Evolutionary conservation across 2,888 invertebrate genomes (phyloP).

Genomic region (Hecatera dysodea): DNA sequence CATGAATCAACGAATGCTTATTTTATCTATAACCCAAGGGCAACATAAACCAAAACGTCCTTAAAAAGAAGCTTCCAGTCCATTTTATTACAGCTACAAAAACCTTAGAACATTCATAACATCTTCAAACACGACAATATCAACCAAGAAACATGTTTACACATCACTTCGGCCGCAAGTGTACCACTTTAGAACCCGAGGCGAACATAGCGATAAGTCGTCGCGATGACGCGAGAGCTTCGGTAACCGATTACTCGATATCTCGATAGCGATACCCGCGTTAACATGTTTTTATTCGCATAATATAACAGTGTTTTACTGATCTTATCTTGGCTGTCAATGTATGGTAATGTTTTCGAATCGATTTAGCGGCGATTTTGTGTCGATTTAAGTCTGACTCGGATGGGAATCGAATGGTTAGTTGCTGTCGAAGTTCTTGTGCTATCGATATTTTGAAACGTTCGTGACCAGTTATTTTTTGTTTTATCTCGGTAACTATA

Average conservation of each 20-base stretch:
- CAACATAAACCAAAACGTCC: not conserved
- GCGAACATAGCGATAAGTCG: conserved; percentile 69
- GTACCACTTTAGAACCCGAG: conserved; percentile 64
- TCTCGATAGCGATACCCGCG: conserved; percentile 61
- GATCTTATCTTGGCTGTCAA: conserved; percentile 55
- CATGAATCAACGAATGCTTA: too few relatives aligned
- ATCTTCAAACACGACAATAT: conserved; percentile 46
- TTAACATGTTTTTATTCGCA: conserved; percentile 62
- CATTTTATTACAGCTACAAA: conserved; percentile 42
- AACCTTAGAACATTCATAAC: conserved; percentile 46
- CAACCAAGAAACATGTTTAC: conserved; percentile 42
- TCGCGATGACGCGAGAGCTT: conserved; percentile 69
- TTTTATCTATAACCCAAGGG: not conserved
- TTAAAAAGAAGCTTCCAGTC: conserved; percentile 25
- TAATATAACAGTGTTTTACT: conserved; percentile 54
- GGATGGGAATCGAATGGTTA: conserved; percentile 39
- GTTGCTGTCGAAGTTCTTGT: conserved; percentile 25
- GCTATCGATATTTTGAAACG: conserved; percentile 22
- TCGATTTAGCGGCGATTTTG: conserved; percentile 29
- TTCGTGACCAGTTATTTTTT: not conserved
- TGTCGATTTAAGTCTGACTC: conserved; percentile 29
- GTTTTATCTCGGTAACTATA: conserved; percentile 9
- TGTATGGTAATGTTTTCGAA: conserved; percentile 40
- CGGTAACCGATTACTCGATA: conserved; percentile 68
- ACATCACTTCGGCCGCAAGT: conserved; percentile 59